These are phyloP conservation scores for Varanus salvator DNA, from an alignment of 2,113 vertebrate genomes.

Conservation along the genomic window DNA sequence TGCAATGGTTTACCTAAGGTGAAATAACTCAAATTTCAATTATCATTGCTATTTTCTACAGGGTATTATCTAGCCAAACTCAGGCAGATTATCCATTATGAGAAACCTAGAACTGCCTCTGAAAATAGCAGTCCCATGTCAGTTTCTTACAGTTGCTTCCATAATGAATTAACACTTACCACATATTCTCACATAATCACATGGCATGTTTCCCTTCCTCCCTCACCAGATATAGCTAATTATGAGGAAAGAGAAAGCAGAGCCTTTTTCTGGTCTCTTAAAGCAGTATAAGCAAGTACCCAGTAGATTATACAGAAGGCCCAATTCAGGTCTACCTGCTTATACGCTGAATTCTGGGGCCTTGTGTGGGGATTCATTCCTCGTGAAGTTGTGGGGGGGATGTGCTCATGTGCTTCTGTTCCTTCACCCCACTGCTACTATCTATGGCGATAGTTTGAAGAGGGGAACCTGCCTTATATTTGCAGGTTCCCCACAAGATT, in stretches of 20 bases:
- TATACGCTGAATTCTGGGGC: background rate
- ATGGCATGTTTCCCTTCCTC: background rate
- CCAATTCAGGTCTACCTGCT: background rate
- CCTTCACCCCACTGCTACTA: background rate
- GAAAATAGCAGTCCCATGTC: background rate
- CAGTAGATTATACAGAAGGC: background rate
- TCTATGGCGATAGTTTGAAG: background rate
- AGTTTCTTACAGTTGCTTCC: background rate
- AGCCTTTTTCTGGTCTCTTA: background rate
- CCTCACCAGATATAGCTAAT: background rate
- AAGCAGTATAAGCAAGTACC: background rate
- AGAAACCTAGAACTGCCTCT: background rate
- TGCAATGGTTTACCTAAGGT: background rate
- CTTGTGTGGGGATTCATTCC: background rate
- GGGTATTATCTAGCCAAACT: background rate
- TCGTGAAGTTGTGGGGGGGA: no score
- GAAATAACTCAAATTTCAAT: background rate
- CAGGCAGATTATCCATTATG: background rate
- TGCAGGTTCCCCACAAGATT: background rate
- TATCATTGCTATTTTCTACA: background rate
- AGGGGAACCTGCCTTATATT: background rate
- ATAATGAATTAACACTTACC: background rate
- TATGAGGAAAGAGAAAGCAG: background rate
- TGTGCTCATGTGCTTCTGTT: background rate
- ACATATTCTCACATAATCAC: background rate